phyloP scores from a whole-genome alignment of 2,113 vertebrate genomes.

The Hippopotamus amphibius region DNA sequence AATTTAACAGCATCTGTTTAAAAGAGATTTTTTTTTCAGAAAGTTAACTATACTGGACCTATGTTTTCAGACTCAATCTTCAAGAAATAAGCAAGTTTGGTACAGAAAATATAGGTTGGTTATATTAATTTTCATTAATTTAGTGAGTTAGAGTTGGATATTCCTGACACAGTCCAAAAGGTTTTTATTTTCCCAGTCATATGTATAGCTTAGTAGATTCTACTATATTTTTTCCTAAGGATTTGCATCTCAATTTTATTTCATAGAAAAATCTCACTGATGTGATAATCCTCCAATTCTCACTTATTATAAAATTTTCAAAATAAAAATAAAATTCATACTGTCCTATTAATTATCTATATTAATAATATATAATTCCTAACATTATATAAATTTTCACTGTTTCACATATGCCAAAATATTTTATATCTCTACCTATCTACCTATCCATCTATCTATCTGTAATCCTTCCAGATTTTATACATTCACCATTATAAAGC shows the following conservation, averaged over 20 bases:
- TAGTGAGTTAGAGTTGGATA: background rate
- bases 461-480: background rate
- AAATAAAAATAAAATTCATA: background rate
- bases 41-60: constrained; percentile 18
- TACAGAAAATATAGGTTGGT: background rate
- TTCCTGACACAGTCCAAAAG: background rate
- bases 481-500: background rate
- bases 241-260: constrained; percentile 12
- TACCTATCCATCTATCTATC: background rate
- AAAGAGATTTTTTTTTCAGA: background rate
- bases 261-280: background rate
- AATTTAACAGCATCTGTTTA: background rate
- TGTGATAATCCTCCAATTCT: background rate
- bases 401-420: background rate
- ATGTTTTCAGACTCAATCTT: background rate
- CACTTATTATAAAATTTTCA: background rate
- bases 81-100: background rate
- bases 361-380: background rate
- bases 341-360: background rate
- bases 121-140: constrained; percentile 21
- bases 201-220: background rate
- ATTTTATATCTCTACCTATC: background rate
- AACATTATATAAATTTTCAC: background rate
- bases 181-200: background rate
- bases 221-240: background rate